Conservation (phyloP, 2,888 invertebrate species). For the Cancer borealis region DNA sequence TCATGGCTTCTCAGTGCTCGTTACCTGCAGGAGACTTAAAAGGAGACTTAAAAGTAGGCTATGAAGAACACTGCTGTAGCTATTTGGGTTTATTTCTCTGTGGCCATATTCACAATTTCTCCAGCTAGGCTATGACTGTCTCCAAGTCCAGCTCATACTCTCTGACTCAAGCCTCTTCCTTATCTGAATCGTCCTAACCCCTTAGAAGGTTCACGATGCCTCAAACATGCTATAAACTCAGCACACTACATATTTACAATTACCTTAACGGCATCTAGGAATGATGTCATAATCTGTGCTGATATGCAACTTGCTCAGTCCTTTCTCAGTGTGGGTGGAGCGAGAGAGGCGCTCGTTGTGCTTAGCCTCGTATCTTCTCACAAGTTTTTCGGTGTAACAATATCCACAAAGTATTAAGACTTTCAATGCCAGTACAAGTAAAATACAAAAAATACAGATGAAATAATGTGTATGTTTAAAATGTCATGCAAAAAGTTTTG, state of each 20-base stretch:
- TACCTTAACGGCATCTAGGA: not conserved
- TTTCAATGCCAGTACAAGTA: not conserved
- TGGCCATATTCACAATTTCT: too few relatives aligned
- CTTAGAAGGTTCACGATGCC: not conserved
- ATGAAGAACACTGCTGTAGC: too few relatives aligned
- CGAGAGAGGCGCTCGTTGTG: not conserved
- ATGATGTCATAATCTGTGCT: too few relatives aligned
- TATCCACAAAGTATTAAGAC: not conserved
- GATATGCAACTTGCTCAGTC: too few relatives aligned
- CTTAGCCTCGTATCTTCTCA: not conserved
- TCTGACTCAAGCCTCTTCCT: not conserved
- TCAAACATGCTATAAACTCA: not conserved
- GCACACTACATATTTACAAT: not conserved
- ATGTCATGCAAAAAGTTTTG: not conserved
- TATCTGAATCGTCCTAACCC: not conserved
- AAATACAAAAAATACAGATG: not conserved
- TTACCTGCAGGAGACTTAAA: too few relatives aligned
- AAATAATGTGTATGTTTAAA: too few relatives aligned
- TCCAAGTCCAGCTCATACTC: not conserved
- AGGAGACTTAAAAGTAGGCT: too few relatives aligned
- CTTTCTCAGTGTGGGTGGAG: not conserved
- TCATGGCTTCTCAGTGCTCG: too few relatives aligned
- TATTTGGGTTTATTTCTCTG: too few relatives aligned
- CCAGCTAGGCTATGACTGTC: not conserved
- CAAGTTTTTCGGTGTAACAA: not conserved